Evolutionary conservation across 2,888 invertebrate genomes (phyloP).

Genomic region (Agrenia bidenticulata): DNA sequence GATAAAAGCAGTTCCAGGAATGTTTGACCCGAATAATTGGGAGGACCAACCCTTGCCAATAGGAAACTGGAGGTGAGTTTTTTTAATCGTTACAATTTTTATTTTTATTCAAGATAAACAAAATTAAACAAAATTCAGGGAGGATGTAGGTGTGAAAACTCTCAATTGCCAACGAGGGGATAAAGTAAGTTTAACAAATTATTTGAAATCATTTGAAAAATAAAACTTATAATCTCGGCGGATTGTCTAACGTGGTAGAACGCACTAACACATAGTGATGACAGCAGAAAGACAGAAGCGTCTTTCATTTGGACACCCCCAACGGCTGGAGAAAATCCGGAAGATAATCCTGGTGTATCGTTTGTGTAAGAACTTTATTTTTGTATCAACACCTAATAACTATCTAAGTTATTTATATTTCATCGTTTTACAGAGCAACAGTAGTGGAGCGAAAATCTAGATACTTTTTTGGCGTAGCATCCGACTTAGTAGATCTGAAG

Average conservation of each 20-base stretch:
- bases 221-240: too few relatives aligned
- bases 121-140: too few relatives aligned
- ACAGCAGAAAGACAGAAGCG: background rate
- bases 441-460: background rate
- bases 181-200: too few relatives aligned
- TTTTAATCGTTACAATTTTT: too few relatives aligned
- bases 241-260: too few relatives aligned
- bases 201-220: too few relatives aligned
- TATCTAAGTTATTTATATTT: background rate
- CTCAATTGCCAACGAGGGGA: too few relatives aligned
- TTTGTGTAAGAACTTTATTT: background rate
- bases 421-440: background rate
- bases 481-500: too few relatives aligned
- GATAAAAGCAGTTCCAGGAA: slow-evolving; percentile 1
- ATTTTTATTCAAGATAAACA: too few relatives aligned
- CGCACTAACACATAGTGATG: background rate
- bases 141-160: too few relatives aligned
- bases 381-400: background rate
- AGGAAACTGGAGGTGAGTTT: background rate
- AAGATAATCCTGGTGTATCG: background rate
- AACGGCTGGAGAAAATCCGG: background rate
- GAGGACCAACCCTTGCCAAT: background rate
- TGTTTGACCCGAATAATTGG: background rate
- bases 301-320: background rate
- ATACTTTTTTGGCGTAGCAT: background rate